Conservation (phyloP, 1,140 invertebrate species). For the Diorhabda sublineata region DNA sequence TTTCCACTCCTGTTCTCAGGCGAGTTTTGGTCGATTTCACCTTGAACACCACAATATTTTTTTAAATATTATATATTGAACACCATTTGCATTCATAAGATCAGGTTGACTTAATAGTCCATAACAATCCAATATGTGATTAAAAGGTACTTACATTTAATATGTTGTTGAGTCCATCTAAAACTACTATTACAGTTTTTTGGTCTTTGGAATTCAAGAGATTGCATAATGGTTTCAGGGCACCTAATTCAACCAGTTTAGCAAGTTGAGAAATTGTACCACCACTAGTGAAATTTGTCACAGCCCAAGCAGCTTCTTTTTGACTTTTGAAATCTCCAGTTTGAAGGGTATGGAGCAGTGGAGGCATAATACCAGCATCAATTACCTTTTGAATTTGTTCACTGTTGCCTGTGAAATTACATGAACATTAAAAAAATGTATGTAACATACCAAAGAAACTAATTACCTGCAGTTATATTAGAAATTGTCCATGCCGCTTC, state of each 20-base stretch:
- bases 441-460: neutral
- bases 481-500: constrained; percentile 99
- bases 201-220: constrained; percentile 85
- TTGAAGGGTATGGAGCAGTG: constrained; percentile 70
- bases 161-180: constrained; percentile 91
- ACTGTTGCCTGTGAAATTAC: constrained; percentile 78
- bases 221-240: constrained; percentile 87
- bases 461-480: constrained; percentile 90
- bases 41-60: no score
- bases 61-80: no score
- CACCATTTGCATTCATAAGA: no score
- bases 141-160: constrained; percentile 47
- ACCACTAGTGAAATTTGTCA: constrained; percentile 97
- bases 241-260: constrained; percentile 81
- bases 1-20: no score
- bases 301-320: constrained; percentile 98
- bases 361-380: constrained; percentile 83
- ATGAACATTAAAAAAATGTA: constrained; percentile 51
- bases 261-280: constrained; percentile 88
- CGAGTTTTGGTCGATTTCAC: no score
- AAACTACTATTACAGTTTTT: constrained; percentile 74
- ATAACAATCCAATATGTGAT: no score
- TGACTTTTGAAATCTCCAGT: constrained; percentile 97
- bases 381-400: constrained; percentile 96
- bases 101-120: no score